Conservation (phyloP, 2,797 vertebrate genomes). For the Takifugu ocellatus region DNA sequence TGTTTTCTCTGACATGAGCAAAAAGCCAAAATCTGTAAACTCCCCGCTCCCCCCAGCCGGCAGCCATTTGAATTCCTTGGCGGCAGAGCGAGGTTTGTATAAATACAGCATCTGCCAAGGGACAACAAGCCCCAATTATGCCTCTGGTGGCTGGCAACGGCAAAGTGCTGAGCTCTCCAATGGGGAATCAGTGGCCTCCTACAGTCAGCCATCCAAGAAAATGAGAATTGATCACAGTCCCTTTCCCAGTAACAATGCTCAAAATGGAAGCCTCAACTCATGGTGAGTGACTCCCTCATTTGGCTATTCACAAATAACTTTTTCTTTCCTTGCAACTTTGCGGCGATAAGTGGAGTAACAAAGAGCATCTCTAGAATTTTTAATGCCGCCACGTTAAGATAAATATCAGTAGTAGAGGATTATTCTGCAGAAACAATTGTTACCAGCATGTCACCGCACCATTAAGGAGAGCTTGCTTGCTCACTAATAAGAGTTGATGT, state of each 20-base stretch:
- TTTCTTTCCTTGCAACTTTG: conserved; percentile 57
- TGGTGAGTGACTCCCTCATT: conserved; percentile 60
- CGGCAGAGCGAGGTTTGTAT: conserved; percentile 57
- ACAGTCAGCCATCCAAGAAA: conserved; percentile 84
- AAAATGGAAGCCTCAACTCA: conserved; percentile 47
- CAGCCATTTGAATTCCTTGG: conserved; percentile 69
- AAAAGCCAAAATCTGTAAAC: conserved; percentile 57
- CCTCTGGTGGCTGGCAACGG: conserved; percentile 71
- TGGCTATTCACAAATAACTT: conserved; percentile 58
- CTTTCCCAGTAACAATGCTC: conserved; percentile 60
- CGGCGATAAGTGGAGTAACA: conserved; percentile 42
- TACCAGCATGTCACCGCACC: conserved; percentile 11
- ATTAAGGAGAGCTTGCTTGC: conserved; percentile 24
- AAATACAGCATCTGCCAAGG: conserved; percentile 61
- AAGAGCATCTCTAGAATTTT: conserved; percentile 40
- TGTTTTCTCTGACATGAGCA: conserved; percentile 82
- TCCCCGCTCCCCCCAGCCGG: conserved; percentile 49
- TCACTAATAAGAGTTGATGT: conserved; percentile 45
- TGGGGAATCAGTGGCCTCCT: conserved; percentile 69
- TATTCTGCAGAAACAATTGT: conserved; percentile 23
- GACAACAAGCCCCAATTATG: conserved; percentile 73
- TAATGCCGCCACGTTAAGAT: conserved; percentile 38
- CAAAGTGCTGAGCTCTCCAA: conserved; percentile 60
- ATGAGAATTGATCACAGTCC: conserved; percentile 79
- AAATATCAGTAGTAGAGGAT: conserved; percentile 21